Evolutionary conservation across 1,140 invertebrate species (phyloP).

Genomic region (Neoseiulus cucumeris): DNA sequence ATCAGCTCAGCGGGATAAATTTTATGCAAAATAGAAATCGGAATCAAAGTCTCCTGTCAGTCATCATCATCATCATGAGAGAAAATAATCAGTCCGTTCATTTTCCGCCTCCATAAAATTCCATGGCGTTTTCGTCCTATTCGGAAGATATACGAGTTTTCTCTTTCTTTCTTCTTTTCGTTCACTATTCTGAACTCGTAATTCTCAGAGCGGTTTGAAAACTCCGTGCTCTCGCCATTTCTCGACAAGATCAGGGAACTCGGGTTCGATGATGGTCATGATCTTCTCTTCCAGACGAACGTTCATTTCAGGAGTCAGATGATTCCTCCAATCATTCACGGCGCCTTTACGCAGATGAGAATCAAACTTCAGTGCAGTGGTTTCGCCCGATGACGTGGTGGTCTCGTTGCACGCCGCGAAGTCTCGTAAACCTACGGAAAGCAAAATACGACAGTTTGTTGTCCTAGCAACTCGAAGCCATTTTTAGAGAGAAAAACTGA

Average conservation of each 20-base stretch:
- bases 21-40: no score
- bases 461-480: neutral
- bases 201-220: neutral
- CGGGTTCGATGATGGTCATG: neutral
- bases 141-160: no score
- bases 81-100: no score
- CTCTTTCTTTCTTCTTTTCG: no score
- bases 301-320: slow-evolving; percentile 28
- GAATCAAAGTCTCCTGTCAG: no score
- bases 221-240: neutral
- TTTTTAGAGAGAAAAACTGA: neutral
- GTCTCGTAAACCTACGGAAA: neutral
- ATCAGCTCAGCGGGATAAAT: no score
- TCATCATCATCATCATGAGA: no score
- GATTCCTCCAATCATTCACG: slow-evolving; percentile 29
- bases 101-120: no score
- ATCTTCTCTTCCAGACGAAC: slow-evolving; percentile 20
- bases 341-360: slow-evolving; percentile 26
- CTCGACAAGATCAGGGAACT: neutral
- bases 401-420: neutral
- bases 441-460: neutral
- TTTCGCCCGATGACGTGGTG: neutral
- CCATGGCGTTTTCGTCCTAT: no score
- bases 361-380: slow-evolving; percentile 11
- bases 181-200: no score